Evolutionary conservation across 2,797 vertebrate species (phyloP).

Genomic region (Schizothorax lantsangensis): DNA sequence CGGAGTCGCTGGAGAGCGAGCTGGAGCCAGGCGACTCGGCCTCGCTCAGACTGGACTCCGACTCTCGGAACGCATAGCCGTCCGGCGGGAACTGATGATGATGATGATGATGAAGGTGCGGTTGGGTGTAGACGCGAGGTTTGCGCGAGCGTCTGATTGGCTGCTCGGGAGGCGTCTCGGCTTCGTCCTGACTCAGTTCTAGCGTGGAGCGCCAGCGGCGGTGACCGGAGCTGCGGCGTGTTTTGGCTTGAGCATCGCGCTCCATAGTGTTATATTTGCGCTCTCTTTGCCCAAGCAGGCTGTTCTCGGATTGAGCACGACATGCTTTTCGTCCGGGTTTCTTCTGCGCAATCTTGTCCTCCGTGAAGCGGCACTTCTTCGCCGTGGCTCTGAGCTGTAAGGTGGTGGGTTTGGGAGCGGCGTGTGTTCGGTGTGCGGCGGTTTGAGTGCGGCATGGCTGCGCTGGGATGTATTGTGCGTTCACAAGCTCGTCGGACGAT

Average conservation of each 20-base stretch:
- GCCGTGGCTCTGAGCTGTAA: constrained; percentile 61
- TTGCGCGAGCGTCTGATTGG: constrained; percentile 65
- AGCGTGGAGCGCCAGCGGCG: constrained; percentile 81
- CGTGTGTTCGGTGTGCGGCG: background rate
- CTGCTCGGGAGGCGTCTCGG: constrained; percentile 64
- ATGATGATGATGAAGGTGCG: constrained; percentile 62
- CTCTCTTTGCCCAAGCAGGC: constrained; percentile 72
- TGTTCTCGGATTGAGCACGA: constrained; percentile 86
- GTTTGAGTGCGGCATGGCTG: constrained; percentile 71
- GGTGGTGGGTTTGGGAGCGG: constrained; percentile 61
- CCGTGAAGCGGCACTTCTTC: constrained; percentile 82
- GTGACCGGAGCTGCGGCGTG: constrained; percentile 68
- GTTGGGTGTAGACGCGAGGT: constrained; percentile 62
- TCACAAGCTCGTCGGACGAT: constrained; percentile 79
- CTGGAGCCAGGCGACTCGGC: constrained; percentile 82
- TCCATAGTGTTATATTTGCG: constrained; percentile 82
- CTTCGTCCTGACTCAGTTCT: constrained; percentile 84
- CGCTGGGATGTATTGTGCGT: constrained; percentile 85
- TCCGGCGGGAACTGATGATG: constrained; percentile 50
- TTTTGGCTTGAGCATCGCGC: constrained; percentile 72
- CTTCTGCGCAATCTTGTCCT: constrained; percentile 70
- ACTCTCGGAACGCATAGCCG: constrained; percentile 71
- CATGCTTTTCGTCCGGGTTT: constrained; percentile 80
- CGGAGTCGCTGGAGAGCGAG: constrained; percentile 85
- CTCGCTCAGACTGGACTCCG: constrained; percentile 86